Evolutionary conservation across 2,113 vertebrate genomes (phyloP).

Genomic region (Paralichthys olivaceus): DNA sequence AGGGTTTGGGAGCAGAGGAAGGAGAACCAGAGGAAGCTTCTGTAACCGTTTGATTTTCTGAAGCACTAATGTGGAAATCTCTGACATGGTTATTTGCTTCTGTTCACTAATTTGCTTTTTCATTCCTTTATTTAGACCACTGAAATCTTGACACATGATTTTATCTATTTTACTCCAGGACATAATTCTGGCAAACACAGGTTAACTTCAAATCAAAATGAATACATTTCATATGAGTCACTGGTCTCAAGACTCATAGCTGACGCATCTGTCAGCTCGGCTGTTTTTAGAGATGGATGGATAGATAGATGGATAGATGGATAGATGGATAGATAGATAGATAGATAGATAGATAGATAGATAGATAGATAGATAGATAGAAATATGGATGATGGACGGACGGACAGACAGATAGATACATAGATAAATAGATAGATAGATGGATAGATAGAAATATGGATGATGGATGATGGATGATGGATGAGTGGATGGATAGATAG

Average conservation of each 20-base stretch:
- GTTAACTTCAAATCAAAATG: slow-evolving; percentile 29
- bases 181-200: slow-evolving; percentile 27
- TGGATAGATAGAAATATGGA: neutral
- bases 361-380: neutral
- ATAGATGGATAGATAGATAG: neutral
- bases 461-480: no score
- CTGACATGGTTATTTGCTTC: neutral
- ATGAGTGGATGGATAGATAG: neutral
- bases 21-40: slow-evolving; percentile 32
- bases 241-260: slow-evolving; percentile 34
- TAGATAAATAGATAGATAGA: slow-evolving; percentile 11
- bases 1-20: slow-evolving; percentile 33
- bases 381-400: neutral
- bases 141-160: slow-evolving; percentile 7
- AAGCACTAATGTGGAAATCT: slow-evolving; percentile 5
- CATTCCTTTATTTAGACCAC: neutral
- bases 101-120: neutral
- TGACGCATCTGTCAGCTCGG: slow-evolving; percentile 38
- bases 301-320: neutral
- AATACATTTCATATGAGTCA: slow-evolving; percentile 55
- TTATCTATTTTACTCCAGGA: slow-evolving; percentile 15
- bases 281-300: slow-evolving; percentile 18
- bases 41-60: slow-evolving; percentile 39
- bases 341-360: neutral
- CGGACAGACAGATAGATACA: neutral